phyloP scores from a whole-genome alignment of 2,888 invertebrate species.

The Dorcus parallelipipedus region DNA sequence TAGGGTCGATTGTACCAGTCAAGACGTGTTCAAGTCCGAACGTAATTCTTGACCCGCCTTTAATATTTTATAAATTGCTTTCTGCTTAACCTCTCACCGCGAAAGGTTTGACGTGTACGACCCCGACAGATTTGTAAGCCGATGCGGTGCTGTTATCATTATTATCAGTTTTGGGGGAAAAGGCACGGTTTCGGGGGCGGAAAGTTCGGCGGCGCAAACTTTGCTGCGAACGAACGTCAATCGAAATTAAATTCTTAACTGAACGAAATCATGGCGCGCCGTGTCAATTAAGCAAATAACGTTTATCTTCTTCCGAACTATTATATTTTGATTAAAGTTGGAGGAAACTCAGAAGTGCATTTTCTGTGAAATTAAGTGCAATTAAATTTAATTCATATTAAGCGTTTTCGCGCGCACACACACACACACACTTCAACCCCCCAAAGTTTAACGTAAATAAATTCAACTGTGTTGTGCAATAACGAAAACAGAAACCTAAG shows the following conservation, averaged over 20 bases:
- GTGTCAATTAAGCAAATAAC: conserved; percentile 9
- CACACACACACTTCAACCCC: neutral
- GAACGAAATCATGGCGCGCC: neutral
- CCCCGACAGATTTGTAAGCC: conserved; percentile 2
- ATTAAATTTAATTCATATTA: conserved; percentile 22
- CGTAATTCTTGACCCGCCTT: too few species aligned
- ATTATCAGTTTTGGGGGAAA: neutral
- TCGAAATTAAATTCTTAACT: neutral
- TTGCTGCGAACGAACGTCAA: neutral
- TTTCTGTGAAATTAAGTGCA: conserved; percentile 18
- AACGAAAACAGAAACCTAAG: too few species aligned
- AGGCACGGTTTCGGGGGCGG: neutral
- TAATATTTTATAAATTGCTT: too few species aligned
- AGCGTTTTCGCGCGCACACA: neutral
- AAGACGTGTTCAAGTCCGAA: too few species aligned
- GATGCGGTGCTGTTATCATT: too few species aligned
- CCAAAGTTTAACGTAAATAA: conserved; percentile 2
- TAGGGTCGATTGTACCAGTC: too few species aligned
- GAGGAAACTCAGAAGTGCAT: conserved; percentile 19
- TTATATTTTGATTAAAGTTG: conserved; percentile 19
- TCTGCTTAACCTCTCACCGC: too few species aligned
- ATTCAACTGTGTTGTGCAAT: neutral
- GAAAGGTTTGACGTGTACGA: too few species aligned
- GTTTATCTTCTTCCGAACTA: conserved; percentile 19
- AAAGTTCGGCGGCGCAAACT: neutral